Base-by-base conservation (phyloP, 2,797 vertebrate species). In the Pelochelys cantorii region DNA sequence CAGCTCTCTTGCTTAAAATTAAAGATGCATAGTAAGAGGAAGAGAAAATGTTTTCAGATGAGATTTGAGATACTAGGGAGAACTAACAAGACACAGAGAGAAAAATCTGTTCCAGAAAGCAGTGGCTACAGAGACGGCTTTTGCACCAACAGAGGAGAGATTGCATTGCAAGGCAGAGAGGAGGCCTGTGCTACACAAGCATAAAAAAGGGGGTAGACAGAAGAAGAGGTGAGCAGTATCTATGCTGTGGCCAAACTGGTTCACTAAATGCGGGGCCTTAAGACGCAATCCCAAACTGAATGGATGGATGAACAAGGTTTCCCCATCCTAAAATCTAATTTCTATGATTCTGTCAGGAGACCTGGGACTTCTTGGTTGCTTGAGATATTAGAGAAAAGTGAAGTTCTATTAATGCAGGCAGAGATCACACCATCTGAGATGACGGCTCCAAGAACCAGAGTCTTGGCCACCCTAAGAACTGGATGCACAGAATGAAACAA, bases 321-420 rank as follows among this genome's bases (percentile, higher is more conserved):
- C 31, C 1, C 2, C 65, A 55, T 88, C 89, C 87, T 90, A 57
- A 25, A 14, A 29, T 9, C 22, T 65, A 92, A 59, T 0, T 1
- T 54, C 65, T 89, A 57, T 56, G 89, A 59, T 85, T 94, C 81
- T 68, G 75, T 78, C 68, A 82, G 22, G 52, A 95, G 42, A 29
- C 25, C 42, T 52, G 74, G 42, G 74, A 22, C n/a, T 92, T 34
- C 42, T 34, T 55, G 57, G 82, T 80, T 83, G 85, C 34, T 59
- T 83, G 29, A 22, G 81, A 85, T 34, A 7, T 3, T 4, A 29
- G 92, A 34, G 27, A 79, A 55, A 87, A 81, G 27, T 52, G 5
- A 90, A 89, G 85, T 90, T 93, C 81, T 86, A 80, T 54, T 83
- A 88, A 88, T 48, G 34, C 9, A 85, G 82, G 78, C 84, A 95